Evolutionary conservation across 2,113 vertebrate species (phyloP).

Genomic region (Epinephelus moara): DNA sequence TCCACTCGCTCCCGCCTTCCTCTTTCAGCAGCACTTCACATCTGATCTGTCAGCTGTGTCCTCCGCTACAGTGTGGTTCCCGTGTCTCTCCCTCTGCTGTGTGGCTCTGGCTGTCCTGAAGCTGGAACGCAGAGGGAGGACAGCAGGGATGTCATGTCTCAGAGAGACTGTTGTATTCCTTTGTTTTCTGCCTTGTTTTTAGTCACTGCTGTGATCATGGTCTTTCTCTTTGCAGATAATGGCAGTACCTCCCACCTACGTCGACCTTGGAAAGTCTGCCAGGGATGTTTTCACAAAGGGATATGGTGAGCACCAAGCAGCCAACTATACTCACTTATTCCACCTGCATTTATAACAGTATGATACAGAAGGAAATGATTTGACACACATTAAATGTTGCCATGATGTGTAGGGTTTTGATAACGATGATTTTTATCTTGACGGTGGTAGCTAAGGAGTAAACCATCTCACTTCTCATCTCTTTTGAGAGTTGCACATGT

Average conservation of each 20-base stretch:
- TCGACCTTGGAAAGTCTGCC: slow-evolving; percentile 96
- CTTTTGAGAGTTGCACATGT: too few relatives aligned
- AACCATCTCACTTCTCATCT: too few relatives aligned
- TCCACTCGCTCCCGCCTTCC: not conserved
- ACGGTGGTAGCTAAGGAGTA: too few relatives aligned
- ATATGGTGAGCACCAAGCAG: slow-evolving; percentile 88
- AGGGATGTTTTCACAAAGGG: slow-evolving; percentile 97
- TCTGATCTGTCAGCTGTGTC: slow-evolving; percentile 24
- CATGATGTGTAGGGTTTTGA: too few relatives aligned
- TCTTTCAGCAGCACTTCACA: slow-evolving; percentile 20
- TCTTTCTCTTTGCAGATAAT: slow-evolving; percentile 85
- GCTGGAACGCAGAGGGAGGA: not conserved
- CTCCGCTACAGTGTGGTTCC: not conserved
- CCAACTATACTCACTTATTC: not conserved
- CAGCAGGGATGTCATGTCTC: not conserved
- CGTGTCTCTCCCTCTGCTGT: slow-evolving; percentile 10
- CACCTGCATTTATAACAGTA: not conserved
- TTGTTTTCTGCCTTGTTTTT: not conserved
- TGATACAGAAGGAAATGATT: not conserved
- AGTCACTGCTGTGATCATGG: not conserved
- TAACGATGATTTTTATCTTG: too few relatives aligned
- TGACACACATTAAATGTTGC: not conserved
- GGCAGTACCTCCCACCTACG: slow-evolving; percentile 94
- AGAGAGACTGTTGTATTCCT: not conserved
- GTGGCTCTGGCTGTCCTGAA: not conserved